These are phyloP conservation scores for Zoanthus solanderi DNA, from an alignment of 92 coral and sea anemone species.

Conservation along the genomic window DNA sequence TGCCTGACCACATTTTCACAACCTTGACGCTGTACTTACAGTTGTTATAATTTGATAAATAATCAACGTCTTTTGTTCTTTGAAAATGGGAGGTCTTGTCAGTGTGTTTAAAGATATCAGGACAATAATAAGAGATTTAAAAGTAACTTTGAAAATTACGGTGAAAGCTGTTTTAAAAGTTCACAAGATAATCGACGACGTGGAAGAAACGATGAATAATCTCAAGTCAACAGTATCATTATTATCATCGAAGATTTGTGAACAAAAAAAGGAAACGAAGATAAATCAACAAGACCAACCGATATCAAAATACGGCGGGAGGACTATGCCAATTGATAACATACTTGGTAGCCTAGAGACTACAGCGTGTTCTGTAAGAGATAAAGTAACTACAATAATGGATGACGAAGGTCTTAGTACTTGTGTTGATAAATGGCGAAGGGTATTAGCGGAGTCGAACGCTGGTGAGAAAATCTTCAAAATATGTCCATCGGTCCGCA, in stretches of 20 bases:
- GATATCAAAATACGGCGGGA: neutral
- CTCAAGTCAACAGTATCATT: constrained; percentile 28
- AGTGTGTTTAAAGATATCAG: constrained; percentile 42
- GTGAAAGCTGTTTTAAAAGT: constrained; percentile 49
- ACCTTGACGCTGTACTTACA: too few species aligned
- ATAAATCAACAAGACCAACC: neutral
- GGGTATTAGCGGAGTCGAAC: neutral
- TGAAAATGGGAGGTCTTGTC: constrained; percentile 42
- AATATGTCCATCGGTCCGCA: constrained; percentile 19
- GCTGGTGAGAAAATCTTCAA: constrained; percentile 30
- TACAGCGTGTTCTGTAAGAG: constrained; percentile 34
- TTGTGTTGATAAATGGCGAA: constrained; percentile 30
- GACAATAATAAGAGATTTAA: constrained; percentile 47
- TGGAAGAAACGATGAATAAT: constrained; percentile 39
- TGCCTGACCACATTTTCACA: too few species aligned
- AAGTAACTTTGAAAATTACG: constrained; percentile 43
- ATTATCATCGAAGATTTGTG: constrained; percentile 14
- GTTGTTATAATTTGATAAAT: too few species aligned
- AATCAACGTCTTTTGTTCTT: neutral
- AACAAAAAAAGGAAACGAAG: constrained; percentile 11
- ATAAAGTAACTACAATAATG: constrained; percentile 20
- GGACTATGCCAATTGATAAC: constrained; percentile 24
- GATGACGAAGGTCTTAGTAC: constrained; percentile 22
- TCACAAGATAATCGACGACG: constrained; percentile 50
- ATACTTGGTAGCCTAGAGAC: constrained; percentile 34